Evolutionary conservation across 2,113 vertebrate species (phyloP).

Genomic region (Phalacrocorax brasilianus): DNA sequence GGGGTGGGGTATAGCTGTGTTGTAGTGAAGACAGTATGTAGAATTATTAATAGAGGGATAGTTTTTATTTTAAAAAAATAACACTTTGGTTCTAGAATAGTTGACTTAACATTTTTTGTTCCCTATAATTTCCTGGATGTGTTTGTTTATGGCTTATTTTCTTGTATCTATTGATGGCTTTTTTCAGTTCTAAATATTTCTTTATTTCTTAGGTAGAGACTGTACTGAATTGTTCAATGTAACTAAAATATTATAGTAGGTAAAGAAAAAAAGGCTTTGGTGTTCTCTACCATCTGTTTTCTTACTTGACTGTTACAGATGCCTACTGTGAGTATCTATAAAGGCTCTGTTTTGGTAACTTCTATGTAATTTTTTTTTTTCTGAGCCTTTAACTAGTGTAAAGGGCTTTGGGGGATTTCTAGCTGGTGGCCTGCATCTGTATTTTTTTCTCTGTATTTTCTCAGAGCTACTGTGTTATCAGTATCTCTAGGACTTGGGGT

Average conservation of each 20-base stretch:
- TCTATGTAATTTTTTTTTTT: neutral
- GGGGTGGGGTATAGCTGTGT: rapidly evolving
- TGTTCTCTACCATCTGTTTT: rapidly evolving
- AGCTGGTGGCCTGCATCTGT: neutral
- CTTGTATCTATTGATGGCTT: rapidly evolving
- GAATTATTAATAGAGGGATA: rapidly evolving
- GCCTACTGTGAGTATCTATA: rapidly evolving
- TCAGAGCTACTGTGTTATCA: neutral
- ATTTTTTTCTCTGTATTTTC: neutral
- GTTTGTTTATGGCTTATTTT: rapidly evolving
- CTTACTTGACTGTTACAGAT: rapidly evolving
- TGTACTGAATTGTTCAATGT: neutral
- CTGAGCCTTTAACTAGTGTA: neutral
- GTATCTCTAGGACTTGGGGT: neutral
- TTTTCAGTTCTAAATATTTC: rapidly evolving
- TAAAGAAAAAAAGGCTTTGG: neutral
- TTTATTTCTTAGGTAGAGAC: rapidly evolving
- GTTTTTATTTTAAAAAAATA: neutral
- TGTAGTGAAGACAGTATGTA: rapidly evolving
- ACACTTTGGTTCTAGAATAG: rapidly evolving
- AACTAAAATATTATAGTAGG: neutral
- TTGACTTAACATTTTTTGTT: rapidly evolving
- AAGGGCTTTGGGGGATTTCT: neutral
- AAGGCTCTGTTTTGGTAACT: neutral
- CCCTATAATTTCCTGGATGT: rapidly evolving